These are phyloP conservation scores for Brachionus rotundiformis DNA, from an alignment of 1,140 invertebrate species.

Conservation along the genomic window DNA sequence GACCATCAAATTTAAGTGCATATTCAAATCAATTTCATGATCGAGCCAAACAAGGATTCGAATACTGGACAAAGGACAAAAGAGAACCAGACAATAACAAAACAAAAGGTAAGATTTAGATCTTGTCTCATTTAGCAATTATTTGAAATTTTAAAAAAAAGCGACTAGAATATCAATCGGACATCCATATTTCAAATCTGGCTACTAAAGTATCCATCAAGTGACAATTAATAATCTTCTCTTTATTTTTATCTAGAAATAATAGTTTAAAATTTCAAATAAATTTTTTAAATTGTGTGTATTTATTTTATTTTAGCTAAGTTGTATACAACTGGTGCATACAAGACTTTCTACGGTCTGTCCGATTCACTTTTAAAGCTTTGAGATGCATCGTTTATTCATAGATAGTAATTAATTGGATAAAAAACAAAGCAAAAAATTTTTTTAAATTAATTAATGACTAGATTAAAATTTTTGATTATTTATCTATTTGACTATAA, in stretches of 20 bases:
- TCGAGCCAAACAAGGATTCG: slow-evolving; percentile 44
- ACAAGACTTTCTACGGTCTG: slow-evolving; percentile 46
- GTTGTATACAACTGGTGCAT: slow-evolving; percentile 43
- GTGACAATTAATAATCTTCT: not conserved
- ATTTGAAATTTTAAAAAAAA: slow-evolving; percentile 42
- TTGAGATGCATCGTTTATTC: not conserved
- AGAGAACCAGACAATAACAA: slow-evolving; percentile 34
- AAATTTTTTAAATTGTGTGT: slow-evolving; percentile 8
- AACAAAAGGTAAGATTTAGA: slow-evolving; percentile 32
- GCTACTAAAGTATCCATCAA: not conserved
- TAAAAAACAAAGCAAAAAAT: not conserved
- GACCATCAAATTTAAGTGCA: slow-evolving; percentile 6
- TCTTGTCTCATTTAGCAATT: not conserved
- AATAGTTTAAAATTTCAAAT: slow-evolving; percentile 44
- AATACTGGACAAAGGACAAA: slow-evolving; percentile 44
- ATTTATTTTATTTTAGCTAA: slow-evolving; percentile 39
- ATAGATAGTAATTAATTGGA: not conserved
- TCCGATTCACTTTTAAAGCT: slow-evolving; percentile 47
- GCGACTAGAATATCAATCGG: slow-evolving; percentile 40
- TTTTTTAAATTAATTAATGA: not conserved
- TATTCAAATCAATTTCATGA: slow-evolving; percentile 50
- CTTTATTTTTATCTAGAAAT: not conserved
- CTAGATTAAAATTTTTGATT: too few species aligned
- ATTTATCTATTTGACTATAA: too few species aligned
- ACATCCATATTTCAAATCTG: slow-evolving; percentile 45